These are phyloP conservation scores for Cyprinodon brontotheroides DNA, from an alignment of 2,113 vertebrate genomes.

Conservation along the genomic window DNA sequence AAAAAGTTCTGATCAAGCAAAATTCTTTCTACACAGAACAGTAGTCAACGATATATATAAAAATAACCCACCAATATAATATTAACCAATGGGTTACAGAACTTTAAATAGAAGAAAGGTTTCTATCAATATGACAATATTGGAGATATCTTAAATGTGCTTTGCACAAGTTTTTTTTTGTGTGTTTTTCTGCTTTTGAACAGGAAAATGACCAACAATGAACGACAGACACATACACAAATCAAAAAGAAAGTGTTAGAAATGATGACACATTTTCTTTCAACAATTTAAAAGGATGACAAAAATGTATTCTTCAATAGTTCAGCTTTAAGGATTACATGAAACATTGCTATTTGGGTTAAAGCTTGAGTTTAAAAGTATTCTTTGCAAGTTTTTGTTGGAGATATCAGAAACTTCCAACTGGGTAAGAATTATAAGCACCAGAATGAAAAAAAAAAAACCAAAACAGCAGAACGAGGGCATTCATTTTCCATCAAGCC, in stretches of 20 bases:
- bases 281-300: not conserved
- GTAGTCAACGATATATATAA: no score
- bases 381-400: conserved; percentile 3
- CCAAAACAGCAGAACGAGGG: not conserved
- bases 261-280: no score
- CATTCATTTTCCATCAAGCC: conserved; percentile 24
- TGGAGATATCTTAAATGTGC: no score
- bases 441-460: not conserved
- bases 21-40: no score
- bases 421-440: not conserved
- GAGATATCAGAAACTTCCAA: conserved; percentile 11
- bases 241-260: not conserved
- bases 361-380: not conserved
- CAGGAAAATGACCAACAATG: no score
- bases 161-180: no score
- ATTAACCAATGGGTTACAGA: no score
- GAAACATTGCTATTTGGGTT: not conserved
- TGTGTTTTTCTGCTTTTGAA: no score
- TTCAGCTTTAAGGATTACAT: not conserved
- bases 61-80: no score
- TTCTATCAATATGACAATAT: no score
- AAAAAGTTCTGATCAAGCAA: no score
- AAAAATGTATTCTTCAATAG: not conserved
- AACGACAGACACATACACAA: not conserved
- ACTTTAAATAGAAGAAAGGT: no score